phyloP scores from a whole-genome alignment of 2,797 vertebrate genomes.

The Sebastes vulpes region DNA sequence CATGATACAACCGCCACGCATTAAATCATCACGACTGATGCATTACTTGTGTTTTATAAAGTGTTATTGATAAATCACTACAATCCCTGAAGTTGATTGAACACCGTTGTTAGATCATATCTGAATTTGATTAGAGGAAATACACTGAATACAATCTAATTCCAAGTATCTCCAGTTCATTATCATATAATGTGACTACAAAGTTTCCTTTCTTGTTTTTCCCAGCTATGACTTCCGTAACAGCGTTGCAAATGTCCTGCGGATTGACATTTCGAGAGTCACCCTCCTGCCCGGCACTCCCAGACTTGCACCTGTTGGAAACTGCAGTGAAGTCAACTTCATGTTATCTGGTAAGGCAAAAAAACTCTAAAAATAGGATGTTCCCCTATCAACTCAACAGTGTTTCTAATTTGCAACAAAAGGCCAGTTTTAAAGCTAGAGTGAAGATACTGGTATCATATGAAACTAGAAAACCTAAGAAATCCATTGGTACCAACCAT shows the following conservation, averaged over 20 bases:
- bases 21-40: not conserved
- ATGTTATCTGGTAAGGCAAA: conserved; percentile 79
- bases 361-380: not conserved
- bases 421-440: not conserved
- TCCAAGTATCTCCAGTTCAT: not conserved
- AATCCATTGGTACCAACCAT: too few relatives aligned
- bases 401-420: not conserved
- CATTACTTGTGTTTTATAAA: not conserved
- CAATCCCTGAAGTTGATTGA: not conserved
- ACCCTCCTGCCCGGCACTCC: conserved; percentile 77
- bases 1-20: not conserved
- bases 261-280: conserved; percentile 56
- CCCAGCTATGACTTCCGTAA: conserved; percentile 82
- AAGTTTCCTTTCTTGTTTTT: not conserved
- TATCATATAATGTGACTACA: not conserved
- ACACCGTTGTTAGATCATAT: not conserved
- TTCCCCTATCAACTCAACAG: not conserved
- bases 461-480: too few relatives aligned
- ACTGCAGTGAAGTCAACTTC: conserved; percentile 78
- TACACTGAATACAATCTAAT: not conserved
- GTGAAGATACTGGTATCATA: too few relatives aligned
- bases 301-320: not conserved
- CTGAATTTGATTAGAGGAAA: not conserved
- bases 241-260: conserved; percentile 73
- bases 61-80: not conserved